These are phyloP conservation scores for Oreochromis spilurus DNA, from an alignment of 2,113 vertebrate genomes.

Conservation along the genomic window DNA sequence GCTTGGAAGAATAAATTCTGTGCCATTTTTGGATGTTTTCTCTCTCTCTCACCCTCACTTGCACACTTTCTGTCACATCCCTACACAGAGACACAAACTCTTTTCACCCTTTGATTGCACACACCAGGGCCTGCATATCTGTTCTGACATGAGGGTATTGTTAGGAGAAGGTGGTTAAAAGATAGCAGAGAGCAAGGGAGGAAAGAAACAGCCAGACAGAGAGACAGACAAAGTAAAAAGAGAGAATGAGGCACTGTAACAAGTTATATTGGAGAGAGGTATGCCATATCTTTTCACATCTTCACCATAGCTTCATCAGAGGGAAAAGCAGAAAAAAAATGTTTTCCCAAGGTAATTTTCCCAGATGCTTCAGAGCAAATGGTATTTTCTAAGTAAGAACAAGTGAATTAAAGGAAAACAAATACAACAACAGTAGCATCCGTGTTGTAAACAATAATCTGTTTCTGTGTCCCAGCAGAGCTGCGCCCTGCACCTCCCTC, in stretches of 20 bases:
- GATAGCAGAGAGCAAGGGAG: background rate
- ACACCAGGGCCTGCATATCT: conserved; percentile 2
- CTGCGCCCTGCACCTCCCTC: conserved; percentile 12
- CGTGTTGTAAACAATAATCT: conserved; percentile 45
- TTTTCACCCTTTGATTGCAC: conserved; percentile 25
- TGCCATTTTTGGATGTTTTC: background rate
- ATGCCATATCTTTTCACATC: background rate
- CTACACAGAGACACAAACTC: background rate
- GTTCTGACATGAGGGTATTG: conserved; percentile 10
- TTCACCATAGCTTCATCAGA: background rate
- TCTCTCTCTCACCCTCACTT: background rate
- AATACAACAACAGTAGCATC: conserved; percentile 12
- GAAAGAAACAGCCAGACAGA: background rate
- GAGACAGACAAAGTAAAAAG: background rate
- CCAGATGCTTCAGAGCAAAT: conserved; percentile 10
- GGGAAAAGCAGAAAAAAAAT: background rate
- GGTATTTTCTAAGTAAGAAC: conserved; percentile 37
- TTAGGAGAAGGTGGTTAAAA: conserved; percentile 22
- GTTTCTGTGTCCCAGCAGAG: conserved; percentile 14
- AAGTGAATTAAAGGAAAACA: conserved; percentile 45
- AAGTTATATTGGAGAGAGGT: background rate
- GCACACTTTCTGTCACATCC: background rate
- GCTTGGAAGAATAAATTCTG: background rate
- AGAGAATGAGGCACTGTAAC: background rate
- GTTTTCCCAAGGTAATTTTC: conserved; percentile 23